Evolutionary conservation across 2,888 invertebrate species (phyloP).

Genomic region (Hanleya hanleyi): DNA sequence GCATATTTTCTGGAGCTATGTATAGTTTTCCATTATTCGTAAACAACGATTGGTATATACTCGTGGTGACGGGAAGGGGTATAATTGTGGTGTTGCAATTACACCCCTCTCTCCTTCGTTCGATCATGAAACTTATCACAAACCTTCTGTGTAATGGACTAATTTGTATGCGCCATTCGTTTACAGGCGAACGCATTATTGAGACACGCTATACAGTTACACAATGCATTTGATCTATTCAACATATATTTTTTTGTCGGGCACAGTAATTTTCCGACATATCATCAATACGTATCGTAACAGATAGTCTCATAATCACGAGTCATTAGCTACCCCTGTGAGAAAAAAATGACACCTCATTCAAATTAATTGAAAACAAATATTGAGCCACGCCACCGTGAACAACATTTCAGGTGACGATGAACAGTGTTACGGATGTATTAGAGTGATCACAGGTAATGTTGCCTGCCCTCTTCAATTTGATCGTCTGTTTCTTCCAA

Average conservation of each 20-base stretch:
- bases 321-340: neutral
- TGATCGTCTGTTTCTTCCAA: neutral
- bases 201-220: neutral
- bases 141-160: neutral
- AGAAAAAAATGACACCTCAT: neutral
- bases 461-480: neutral
- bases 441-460: neutral
- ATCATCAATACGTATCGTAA: neutral
- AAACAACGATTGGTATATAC: too few species aligned
- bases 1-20: too few species aligned
- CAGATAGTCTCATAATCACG: neutral
- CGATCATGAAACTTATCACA: neutral
- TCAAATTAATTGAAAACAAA: neutral
- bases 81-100: neutral
- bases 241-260: neutral
- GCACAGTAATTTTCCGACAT: neutral
- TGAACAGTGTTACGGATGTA: neutral
- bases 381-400: neutral
- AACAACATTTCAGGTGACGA: neutral
- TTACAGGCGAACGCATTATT: neutral
- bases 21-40: too few species aligned
- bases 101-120: neutral
- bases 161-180: neutral
- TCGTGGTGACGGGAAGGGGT: too few species aligned
- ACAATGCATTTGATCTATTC: neutral